Evolutionary conservation across 2,113 vertebrate genomes (phyloP), one percentile per base, ranked within the genome.

Genomic region (Odocoileus virginianus): DNA sequence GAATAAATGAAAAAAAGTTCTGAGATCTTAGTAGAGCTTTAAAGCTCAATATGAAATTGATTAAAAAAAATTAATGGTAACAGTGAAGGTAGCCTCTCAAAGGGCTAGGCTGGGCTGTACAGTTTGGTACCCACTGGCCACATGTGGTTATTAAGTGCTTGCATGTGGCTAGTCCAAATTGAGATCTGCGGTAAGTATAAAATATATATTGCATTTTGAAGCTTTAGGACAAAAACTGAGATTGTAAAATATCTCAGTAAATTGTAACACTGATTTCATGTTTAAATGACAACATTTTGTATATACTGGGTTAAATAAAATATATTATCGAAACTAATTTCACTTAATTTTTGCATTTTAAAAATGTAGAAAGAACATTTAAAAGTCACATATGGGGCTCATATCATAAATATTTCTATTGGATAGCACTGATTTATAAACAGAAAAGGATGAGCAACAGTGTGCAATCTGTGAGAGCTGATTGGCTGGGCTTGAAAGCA

Each of bases 301-400:
- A 96, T 28, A 96, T 54, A 55, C 2, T 87, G 58, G 47, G 81
- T 71, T 94, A 90, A 94, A 93, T 91, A 96, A 97, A 95, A 87
- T 60, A 67, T 45, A 71, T 30, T 85, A 67, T 54, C 64, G 23
- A 91, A 90, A 71, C 74, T 84, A 96, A 79, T 87, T 95, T 86
- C 40, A 92, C 84, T 40, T 94, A 87, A 87, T 78, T 94, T 93
- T 95, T 92, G 71, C 64, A 76, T 95, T 84, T 91, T n/a, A 17
- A 14, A 71, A 81, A 90, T 52, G 45, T 79, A 78, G 87, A 45
- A 81, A 85, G 64, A 67, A 87, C 21, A 82, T 64, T 54, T 86
- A 40, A 50, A 74, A 89, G 61, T 61, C 79, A 30, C 13, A 83
- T 33, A 90, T 27, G 55, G 93, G 47, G 85, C 28, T 91, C 30